Conservation (phyloP, 2,113 vertebrate species). For the Pseudopodoces humilis region DNA sequence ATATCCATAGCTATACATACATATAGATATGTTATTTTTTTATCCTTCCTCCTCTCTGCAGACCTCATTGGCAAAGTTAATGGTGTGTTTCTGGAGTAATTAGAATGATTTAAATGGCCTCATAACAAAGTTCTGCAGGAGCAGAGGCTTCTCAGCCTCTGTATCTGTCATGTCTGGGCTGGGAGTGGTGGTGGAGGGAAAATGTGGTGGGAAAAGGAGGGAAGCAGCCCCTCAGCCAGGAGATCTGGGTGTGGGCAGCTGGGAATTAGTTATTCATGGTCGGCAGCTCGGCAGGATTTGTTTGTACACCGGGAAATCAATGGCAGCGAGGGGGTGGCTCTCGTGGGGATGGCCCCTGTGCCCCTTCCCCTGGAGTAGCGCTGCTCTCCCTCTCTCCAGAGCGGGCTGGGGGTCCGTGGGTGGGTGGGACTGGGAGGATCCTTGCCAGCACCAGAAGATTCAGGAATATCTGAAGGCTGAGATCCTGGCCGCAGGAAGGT, state of each 20-base stretch:
- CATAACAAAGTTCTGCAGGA: constrained; percentile 59
- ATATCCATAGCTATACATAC: not conserved
- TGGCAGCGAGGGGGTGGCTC: fast-evolving
- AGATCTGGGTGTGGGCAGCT: not conserved
- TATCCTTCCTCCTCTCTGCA: constrained; percentile 39
- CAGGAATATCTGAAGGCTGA: not conserved
- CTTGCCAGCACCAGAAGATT: not conserved
- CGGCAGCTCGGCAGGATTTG: not conserved
- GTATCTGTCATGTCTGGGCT: not conserved
- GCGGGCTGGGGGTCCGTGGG: fast-evolving
- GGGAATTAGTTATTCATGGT: not conserved
- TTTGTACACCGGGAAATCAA: not conserved
- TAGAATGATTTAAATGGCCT: constrained; percentile 72
- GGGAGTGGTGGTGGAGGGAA: not conserved
- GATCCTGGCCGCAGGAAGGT: not conserved
- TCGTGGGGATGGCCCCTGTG: fast-evolving
- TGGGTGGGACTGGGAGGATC: not conserved
- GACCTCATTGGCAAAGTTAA: constrained; percentile 73
- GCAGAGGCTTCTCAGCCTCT: not conserved
- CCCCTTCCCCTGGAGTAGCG: not conserved
- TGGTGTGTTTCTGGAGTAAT: constrained; percentile 75
- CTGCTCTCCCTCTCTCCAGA: not conserved
- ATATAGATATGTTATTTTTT: not conserved
- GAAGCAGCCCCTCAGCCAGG: not conserved
- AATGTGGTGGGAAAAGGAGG: not conserved